Conservation (phyloP, 2,797 vertebrate genomes). For the Siniperca obscura region DNA sequence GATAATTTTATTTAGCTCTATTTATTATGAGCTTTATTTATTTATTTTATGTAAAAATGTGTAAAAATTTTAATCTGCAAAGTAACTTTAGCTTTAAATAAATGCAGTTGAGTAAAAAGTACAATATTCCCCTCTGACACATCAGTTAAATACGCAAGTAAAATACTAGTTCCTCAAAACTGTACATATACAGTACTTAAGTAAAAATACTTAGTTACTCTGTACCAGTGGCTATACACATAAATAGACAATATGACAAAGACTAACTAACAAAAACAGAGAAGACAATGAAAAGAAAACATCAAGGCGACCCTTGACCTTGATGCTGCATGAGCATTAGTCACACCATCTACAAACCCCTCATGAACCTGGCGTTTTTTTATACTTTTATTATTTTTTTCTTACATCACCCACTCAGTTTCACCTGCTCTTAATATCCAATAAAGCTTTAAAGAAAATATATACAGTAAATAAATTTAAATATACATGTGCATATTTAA, state of each 20-base stretch:
- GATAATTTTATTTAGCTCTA: too few relatives aligned
- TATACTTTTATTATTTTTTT: not conserved
- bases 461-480: not conserved
- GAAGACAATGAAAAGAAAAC: not conserved
- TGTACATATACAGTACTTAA: not conserved
- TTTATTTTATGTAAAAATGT: too few relatives aligned
- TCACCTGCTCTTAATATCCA: not conserved
- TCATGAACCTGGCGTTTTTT: not conserved
- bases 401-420: not conserved
- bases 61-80: too few relatives aligned
- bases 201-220: too few relatives aligned
- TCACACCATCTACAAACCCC: not conserved
- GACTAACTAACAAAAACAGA: too few relatives aligned
- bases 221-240: too few relatives aligned
- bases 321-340: not conserved
- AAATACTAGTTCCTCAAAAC: not conserved
- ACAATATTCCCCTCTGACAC: too few relatives aligned
- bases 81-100: not conserved
- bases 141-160: not conserved
- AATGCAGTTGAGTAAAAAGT: not conserved
- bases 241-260: too few relatives aligned
- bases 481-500: not conserved
- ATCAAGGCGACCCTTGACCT: not conserved
- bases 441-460: not conserved
- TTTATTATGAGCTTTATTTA: too few relatives aligned